phyloP scores from a whole-genome alignment of 2,888 invertebrate species.

The Machimus rusticus region DNA sequence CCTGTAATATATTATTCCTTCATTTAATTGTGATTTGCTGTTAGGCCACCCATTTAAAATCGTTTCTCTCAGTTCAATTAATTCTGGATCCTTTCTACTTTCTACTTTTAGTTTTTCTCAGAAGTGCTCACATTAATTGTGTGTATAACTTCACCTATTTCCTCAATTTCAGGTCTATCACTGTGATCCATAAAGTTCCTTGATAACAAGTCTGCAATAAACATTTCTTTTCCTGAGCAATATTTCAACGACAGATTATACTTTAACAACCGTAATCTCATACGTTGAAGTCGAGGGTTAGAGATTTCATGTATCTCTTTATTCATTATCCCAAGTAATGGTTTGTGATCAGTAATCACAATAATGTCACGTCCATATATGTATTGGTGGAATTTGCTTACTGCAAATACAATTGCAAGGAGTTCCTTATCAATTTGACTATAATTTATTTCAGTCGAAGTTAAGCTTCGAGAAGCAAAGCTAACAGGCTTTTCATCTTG shows the following conservation, averaged over 20 bases:
- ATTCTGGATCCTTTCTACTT: too few species aligned
- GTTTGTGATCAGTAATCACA: not conserved
- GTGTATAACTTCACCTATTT: too few species aligned
- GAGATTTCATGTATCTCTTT: not conserved
- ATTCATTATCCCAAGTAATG: not conserved
- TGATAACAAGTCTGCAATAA: not conserved
- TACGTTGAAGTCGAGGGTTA: not conserved
- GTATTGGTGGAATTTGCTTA: not conserved
- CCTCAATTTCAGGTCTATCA: too few species aligned
- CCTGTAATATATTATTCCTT: too few species aligned
- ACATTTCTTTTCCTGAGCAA: not conserved
- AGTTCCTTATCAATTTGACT: not conserved
- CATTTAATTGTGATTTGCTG: too few species aligned
- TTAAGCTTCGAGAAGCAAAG: conserved; percentile 34
- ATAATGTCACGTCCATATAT: not conserved
- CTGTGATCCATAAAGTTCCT: too few species aligned
- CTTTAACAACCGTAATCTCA: not conserved
- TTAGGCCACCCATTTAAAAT: too few species aligned
- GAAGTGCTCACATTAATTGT: too few species aligned
- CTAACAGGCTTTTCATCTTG: conserved; percentile 46
- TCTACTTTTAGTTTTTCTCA: too few species aligned
- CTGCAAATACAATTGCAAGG: not conserved
- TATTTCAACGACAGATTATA: not conserved
- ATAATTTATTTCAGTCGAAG: not conserved
- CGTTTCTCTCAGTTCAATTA: too few species aligned